phyloP scores from a whole-genome alignment of 2,888 invertebrate genomes.

The Thyatira batis region DNA sequence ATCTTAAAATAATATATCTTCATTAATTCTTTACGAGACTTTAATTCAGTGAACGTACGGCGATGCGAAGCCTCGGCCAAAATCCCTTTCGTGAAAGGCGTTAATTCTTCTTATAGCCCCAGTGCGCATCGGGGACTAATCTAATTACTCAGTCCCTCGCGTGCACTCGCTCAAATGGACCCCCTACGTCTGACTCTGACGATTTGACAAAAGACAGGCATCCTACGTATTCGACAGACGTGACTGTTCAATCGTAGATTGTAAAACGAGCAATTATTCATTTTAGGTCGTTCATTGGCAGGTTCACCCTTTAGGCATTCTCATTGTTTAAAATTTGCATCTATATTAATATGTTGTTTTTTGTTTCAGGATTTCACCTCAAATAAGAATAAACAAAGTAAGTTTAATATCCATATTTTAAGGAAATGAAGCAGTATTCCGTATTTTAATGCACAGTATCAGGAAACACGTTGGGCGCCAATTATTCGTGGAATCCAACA shows the following conservation, averaged over 20 bases:
- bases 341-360: neutral
- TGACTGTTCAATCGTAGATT: neutral
- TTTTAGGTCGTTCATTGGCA: neutral
- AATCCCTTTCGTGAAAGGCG: slow-evolving; percentile 17
- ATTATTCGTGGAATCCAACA: slow-evolving; percentile 13
- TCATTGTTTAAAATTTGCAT: neutral
- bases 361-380: slow-evolving; percentile 21
- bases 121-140: slow-evolving; percentile 49
- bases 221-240: neutral
- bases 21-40: too few species aligned
- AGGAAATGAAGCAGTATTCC: neutral
- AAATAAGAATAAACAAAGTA: neutral
- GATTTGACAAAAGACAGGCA: slow-evolving; percentile 43
- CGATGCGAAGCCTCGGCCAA: neutral
- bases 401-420: neutral
- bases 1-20: too few species aligned
- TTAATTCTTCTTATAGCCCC: slow-evolving; percentile 47
- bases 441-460: neutral
- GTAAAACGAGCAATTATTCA: neutral
- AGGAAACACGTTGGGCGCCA: slow-evolving; percentile 26
- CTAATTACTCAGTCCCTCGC: slow-evolving; percentile 47
- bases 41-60: too few species aligned
- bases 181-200: slow-evolving; percentile 37
- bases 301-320: neutral
- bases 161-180: slow-evolving; percentile 51